Evolutionary conservation across 2,888 invertebrate species (phyloP).

Genomic region (Ennomos fuscantarius): DNA sequence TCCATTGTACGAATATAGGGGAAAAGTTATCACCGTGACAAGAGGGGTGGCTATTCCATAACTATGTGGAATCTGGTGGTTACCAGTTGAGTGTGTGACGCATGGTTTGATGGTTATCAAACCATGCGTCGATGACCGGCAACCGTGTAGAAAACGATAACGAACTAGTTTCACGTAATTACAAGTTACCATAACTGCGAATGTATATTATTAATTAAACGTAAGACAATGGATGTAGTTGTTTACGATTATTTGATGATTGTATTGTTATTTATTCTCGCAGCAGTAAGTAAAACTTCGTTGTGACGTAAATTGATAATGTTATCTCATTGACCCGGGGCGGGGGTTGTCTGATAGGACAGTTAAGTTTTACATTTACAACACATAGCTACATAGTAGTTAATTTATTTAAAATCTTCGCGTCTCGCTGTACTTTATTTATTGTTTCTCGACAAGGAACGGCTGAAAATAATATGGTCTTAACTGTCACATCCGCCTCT

Average conservation of each 20-base stretch:
- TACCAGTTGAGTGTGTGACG: too few relatives aligned
- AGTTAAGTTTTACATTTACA: conserved; percentile 53
- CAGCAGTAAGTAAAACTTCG: conserved; percentile 44
- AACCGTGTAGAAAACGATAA: conserved; percentile 68
- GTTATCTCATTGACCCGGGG: conserved; percentile 68
- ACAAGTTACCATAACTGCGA: conserved; percentile 47
- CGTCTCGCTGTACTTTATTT: conserved; percentile 56
- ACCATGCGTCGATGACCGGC: conserved; percentile 72
- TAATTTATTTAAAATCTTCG: conserved; percentile 69
- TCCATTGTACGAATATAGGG: conserved; percentile 32
- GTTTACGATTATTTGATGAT: conserved; percentile 7
- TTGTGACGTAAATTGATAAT: conserved; percentile 79
- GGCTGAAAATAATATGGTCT: conserved; percentile 58
- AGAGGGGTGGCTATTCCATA: conserved; percentile 80
- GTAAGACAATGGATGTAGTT: conserved; percentile 13
- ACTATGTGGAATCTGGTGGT: conserved; percentile 56
- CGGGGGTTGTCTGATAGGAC: conserved; percentile 55
- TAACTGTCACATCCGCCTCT: conserved; percentile 59
- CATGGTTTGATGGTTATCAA: too few relatives aligned
- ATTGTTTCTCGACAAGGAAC: conserved; percentile 57
- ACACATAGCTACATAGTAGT: conserved; percentile 72
- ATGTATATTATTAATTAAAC: conserved; percentile 22
- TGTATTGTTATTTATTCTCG: conserved; percentile 27
- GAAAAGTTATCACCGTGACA: conserved; percentile 74
- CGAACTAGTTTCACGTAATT: conserved; percentile 57